phyloP scores from a whole-genome alignment of 2,113 vertebrate species.

The Tringa solitaria region DNA sequence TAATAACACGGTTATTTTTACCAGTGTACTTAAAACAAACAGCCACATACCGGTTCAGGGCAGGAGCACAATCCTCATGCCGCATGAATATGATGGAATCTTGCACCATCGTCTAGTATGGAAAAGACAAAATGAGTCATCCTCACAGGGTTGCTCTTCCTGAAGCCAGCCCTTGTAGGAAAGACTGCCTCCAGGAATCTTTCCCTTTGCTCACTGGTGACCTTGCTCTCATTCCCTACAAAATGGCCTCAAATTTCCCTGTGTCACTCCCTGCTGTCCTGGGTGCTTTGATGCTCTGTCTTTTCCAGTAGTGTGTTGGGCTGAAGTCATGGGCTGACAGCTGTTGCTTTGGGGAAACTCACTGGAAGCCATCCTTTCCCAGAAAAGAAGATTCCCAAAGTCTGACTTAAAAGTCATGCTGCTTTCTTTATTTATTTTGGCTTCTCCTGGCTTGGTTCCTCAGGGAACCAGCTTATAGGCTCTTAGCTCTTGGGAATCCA shows the following conservation, averaged over 20 bases:
- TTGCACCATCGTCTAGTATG: accelerated
- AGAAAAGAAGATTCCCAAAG: neutral
- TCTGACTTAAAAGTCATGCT: neutral
- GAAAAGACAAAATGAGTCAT: neutral
- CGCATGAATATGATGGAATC: neutral
- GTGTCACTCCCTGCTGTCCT: neutral
- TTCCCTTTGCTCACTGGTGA: neutral
- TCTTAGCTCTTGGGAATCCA: neutral
- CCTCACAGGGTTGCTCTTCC: neutral
- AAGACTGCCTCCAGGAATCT: neutral
- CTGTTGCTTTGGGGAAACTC: neutral
- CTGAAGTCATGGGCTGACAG: neutral
- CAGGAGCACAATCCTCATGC: neutral
- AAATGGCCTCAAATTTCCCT: neutral
- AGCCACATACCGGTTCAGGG: neutral
- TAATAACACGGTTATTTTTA: neutral
- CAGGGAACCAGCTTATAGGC: accelerated
- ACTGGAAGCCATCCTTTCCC: neutral
- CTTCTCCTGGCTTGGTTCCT: neutral
- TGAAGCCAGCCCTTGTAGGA: neutral
- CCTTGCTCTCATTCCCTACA: neutral
- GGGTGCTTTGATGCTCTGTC: neutral
- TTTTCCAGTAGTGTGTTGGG: neutral
- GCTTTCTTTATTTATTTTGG: neutral
- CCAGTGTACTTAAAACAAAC: neutral